Evolutionary conservation across 1,140 invertebrate genomes (phyloP), one percentile per base, ranked within the genome.

Genomic region (Aphaenogaster floridana): DNA sequence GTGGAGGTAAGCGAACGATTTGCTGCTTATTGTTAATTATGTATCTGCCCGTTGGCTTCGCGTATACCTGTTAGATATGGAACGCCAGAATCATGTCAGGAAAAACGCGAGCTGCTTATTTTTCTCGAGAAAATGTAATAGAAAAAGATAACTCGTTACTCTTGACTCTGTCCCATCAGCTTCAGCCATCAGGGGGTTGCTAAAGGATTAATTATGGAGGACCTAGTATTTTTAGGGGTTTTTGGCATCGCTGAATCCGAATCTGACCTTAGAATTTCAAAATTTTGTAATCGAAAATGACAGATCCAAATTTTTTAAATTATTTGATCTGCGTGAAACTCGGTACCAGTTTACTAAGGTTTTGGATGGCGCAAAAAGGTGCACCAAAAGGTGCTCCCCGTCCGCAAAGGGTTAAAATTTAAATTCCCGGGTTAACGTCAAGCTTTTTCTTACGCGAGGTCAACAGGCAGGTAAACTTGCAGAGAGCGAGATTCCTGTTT

Each of bases 1-100:
- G 68, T 11, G 3, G n/a, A 72, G 66, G 28, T 69, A 72, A 74
- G 80, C 54, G 66, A 72, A 72, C 28, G 69, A 69, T 81, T 71
- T 81, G 15, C 34, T 5, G 48, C 64, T 71, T 21, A 11, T 28
- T 28, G 74, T 78, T 77, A 15, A 4, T 17, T 36, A 13, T 52
- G 15, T 59, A 11, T 4, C 57, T 42, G 74, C 52, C 6, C 3
- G 17, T 54, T 11, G 34, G 15, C 21, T 6, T 15, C 59, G 59
- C 28, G 59, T 5, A 9, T 28, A 68, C n/a, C 21, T 39, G 9
- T 68, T 0, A n/a, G 28, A 63, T 34, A 63, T 2, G 66, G 21
- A 50, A 69, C 21, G 66, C 11, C 21, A 11, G 45, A 69, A 17
- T 50, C 6, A 21, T 15, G 21, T 69, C 42, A 1, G 21, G 66